Conservation (phyloP, 2,113 vertebrate species). For the Semnornis frantzii region DNA sequence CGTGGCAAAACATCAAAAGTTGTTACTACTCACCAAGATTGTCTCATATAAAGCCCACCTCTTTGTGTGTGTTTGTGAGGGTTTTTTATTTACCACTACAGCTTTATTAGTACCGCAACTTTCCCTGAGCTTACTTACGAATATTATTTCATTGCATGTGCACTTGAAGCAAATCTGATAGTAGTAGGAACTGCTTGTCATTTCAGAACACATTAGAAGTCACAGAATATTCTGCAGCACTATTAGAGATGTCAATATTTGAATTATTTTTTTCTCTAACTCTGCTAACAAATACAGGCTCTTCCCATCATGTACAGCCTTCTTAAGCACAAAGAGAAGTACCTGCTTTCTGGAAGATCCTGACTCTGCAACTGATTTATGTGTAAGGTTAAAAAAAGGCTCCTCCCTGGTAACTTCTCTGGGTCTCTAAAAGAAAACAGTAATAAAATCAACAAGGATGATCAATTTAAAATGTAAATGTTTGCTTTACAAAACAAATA, state of each 20-base stretch:
- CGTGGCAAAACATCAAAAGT: not conserved
- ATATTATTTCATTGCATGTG: not conserved
- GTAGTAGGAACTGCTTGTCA: not conserved
- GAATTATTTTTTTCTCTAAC: not conserved
- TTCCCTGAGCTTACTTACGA: not conserved
- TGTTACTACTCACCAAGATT: not conserved
- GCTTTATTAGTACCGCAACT: not conserved
- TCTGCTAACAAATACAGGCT: not conserved
- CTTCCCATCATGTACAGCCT: not conserved
- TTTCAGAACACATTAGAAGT: not conserved
- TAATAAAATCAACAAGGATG: not conserved
- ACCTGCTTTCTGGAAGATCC: not conserved
- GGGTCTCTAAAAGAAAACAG: not conserved
- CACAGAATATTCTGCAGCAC: not conserved
- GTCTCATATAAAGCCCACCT: not conserved
- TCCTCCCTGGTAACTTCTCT: not conserved
- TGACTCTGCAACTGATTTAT: not conserved
- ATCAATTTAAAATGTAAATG: not conserved
- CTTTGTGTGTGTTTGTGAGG: not conserved
- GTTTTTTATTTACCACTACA: not conserved
- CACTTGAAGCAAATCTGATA: not conserved
- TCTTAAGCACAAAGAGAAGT: not conserved
- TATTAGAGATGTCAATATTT: not conserved
- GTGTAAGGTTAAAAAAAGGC: not conserved
- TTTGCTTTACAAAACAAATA: not conserved